Percentiles rank a stretch among this genome's conserved stretches.
Conservation (phyloP, 2,113 vertebrate genomes). For the Oxygymnocypris stewartii region DNA sequence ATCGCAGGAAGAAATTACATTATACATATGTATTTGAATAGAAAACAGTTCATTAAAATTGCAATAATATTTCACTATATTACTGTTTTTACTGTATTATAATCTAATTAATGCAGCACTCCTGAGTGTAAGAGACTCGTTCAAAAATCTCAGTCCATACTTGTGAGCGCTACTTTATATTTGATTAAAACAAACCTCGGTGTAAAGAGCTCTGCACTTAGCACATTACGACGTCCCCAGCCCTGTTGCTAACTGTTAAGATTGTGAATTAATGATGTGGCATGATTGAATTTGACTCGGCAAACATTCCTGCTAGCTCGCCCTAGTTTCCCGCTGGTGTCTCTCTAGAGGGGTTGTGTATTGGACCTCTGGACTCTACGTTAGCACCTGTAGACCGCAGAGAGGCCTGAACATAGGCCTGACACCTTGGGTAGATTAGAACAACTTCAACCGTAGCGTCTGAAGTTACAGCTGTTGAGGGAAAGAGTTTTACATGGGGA, state of each 20-base stretch:
- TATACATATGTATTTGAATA: neutral
- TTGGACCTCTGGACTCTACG: conserved; percentile 1
- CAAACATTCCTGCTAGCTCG: conserved; percentile 15
- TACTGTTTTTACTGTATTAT: neutral
- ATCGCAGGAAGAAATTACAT: neutral
- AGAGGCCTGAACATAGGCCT: conserved; percentile 19
- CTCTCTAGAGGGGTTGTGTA: conserved; percentile 11
- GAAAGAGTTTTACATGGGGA: neutral
- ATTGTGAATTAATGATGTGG: conserved; percentile 41
- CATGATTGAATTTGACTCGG: conserved; percentile 43
- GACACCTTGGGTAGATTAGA: conserved; percentile 3
- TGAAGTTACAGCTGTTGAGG: conserved; percentile 5
- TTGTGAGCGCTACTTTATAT: neutral
- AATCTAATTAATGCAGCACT: neutral
- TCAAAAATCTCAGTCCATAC: neutral
- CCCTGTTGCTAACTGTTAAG: neutral
- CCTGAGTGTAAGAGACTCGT: neutral
- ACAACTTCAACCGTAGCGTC: neutral
- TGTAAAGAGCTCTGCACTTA: conserved; percentile 17
- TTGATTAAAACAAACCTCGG: conserved; percentile 1
- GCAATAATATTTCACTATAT: neutral
- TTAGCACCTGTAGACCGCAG: conserved; percentile 25
- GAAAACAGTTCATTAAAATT: neutral
- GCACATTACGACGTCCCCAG: neutral
- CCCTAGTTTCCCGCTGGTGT: neutral